Percentiles rank a stretch among this genome's conserved stretches.
Conservation (phyloP, 2,113 vertebrate species). For the Protobothrops flavoviridis region DNA sequence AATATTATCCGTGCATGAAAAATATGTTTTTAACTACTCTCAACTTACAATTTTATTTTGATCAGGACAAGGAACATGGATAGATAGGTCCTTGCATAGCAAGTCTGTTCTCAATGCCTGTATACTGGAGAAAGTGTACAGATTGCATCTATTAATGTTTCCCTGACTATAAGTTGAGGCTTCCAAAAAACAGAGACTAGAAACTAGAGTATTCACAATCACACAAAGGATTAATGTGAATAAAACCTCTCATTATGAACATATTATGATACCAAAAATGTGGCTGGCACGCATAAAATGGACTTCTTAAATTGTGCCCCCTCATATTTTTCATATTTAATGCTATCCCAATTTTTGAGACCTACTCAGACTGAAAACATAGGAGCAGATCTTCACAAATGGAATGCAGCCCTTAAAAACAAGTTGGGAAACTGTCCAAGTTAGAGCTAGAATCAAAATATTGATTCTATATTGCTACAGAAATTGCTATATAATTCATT, state of each 20-base stretch:
- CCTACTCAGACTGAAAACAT: not conserved
- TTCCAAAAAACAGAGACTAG: not conserved
- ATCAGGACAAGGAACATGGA: not conserved
- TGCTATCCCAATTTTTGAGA: not conserved
- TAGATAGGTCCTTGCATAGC: not conserved
- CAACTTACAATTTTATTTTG: not conserved
- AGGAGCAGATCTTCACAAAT: not conserved
- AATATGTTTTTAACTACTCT: not conserved
- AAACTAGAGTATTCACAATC: not conserved
- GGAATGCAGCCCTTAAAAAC: not conserved
- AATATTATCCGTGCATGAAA: not conserved
- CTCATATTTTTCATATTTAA: not conserved
- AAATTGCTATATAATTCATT: not conserved
- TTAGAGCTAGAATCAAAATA: not conserved
- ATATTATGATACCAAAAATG: not conserved
- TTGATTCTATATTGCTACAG: not conserved
- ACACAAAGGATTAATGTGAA: not conserved
- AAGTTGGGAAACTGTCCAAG: not conserved
- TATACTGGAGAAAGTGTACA: not conserved
- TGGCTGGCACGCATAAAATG: not conserved
- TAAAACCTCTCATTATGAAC: not conserved
- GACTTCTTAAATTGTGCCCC: not conserved
- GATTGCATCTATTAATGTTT: not conserved
- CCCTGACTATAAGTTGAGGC: not conserved
- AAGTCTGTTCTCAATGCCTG: not conserved